phyloP scores from a whole-genome alignment of 2,888 invertebrate genomes.

The Melanostoma mellinum region DNA sequence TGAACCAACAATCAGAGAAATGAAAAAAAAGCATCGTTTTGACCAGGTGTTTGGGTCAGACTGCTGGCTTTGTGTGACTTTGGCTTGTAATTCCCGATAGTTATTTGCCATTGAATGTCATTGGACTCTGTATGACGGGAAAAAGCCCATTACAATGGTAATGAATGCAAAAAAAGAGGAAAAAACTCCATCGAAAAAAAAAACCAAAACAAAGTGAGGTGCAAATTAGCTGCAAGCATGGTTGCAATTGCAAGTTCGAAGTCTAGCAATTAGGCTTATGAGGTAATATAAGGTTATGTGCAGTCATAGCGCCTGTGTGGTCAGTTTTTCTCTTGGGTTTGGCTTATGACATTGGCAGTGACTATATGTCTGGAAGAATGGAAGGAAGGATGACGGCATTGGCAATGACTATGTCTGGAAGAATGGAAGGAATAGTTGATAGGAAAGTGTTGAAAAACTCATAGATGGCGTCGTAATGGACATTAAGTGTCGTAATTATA shows the following conservation, averaged over 20 bases:
- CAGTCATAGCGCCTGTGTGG: constrained; percentile 16
- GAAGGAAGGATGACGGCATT: no score
- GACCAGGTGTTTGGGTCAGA: constrained; percentile 54
- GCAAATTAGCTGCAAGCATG: constrained; percentile 14
- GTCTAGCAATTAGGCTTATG: constrained; percentile 43
- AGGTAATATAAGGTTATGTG: constrained; percentile 48
- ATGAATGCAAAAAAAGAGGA: constrained; percentile 7
- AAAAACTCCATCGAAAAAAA: constrained; percentile 6
- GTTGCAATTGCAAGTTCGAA: constrained; percentile 18
- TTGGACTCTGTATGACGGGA: constrained; percentile 25
- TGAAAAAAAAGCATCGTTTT: constrained; percentile 8
- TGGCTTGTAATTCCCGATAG: constrained; percentile 1
- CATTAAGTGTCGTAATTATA: no score
- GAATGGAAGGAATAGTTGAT: no score
- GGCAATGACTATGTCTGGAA: no score
- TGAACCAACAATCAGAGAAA: constrained; percentile 33
- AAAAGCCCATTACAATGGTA: constrained; percentile 24
- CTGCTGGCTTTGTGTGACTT: constrained; percentile 15
- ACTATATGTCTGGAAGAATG: no score
- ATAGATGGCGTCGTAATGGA: no score
- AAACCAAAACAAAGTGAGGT: constrained; percentile 23
- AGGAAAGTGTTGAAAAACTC: no score
- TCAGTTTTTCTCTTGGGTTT: constrained; percentile 26
- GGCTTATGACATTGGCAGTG: neutral
- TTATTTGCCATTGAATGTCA: constrained; percentile 41